Evolutionary conservation across 1,140 invertebrate genomes (phyloP), one percentile per base, ranked within the genome.

Genomic region (Tetraneura akinire): DNA sequence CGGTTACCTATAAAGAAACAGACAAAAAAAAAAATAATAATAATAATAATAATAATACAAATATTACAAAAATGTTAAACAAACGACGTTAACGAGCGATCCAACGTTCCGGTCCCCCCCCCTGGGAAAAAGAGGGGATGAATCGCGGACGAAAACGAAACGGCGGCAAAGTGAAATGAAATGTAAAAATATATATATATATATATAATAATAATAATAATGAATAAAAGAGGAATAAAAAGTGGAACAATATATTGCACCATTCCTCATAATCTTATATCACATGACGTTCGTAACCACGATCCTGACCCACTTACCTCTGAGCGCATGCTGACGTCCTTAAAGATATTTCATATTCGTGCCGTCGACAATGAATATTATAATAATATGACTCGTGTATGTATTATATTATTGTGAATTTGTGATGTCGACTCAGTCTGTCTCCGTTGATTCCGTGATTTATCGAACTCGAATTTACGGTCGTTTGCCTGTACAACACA

Each of bases 251-350:
- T n/a, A 76, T 76, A 76, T 76, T 76, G 53, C 53, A 76, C 73
- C 73, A 76, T 55, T 76, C 42, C 73, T n/a, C n/a, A n/a, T n/a
- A n/a, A n/a, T n/a, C n/a, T 76, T 76, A 76, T 76, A 76, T 76
- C 73, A 74, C 73, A 74, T 74, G 60, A 37, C 32, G n/a, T n/a
- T n/a, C 32, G 8, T 37, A 37, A 55, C 53, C 73, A 57, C 73
- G 73, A 76, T 76, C 73, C 73, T 76, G 73, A 76, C 73, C 73
- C 53, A 76, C 73, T 76, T 76, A 76, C 73, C 73, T 60, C 53
- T 76, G 53, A 32, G 29, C 53, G 51, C 53, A 76, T 76, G 73
- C 73, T 53, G 73, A 76, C 32, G 73, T 76, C 53, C 73, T 76
- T 76, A 76, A 16, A 14, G 42, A 60, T 66, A n/a, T n/a, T n/a